These are phyloP conservation scores for Sminthurides aquaticus DNA, from an alignment of 2,888 invertebrate species.

Conservation along the genomic window DNA sequence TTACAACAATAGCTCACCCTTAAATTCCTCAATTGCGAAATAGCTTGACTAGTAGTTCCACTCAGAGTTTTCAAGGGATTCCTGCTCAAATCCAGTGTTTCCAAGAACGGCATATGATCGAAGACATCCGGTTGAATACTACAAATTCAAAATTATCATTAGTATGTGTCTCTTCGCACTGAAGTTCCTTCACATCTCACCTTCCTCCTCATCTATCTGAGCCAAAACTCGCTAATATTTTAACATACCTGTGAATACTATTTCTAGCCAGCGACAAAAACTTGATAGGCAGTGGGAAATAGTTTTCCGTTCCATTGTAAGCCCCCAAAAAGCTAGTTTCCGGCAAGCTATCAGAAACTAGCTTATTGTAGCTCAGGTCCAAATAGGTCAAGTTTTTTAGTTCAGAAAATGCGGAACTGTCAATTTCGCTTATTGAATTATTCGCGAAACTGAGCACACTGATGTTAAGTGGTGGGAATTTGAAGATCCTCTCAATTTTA, in stretches of 20 bases:
- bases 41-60: constrained; percentile 57
- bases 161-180: too few relatives aligned
- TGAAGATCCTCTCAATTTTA: constrained; percentile 16
- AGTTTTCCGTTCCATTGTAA: constrained; percentile 21
- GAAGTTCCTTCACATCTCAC: too few relatives aligned
- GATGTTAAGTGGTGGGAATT: constrained; percentile 26
- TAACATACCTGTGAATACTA: constrained; percentile 33
- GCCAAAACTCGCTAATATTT: not conserved
- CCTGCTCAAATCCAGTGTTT: constrained; percentile 60
- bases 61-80: constrained; percentile 67
- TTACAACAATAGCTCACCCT: constrained; percentile 51
- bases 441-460: constrained; percentile 21
- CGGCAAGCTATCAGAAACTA: constrained; percentile 21
- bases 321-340: constrained; percentile 32
- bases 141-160: constrained; percentile 10
- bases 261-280: constrained; percentile 35
- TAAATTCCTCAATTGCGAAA: constrained; percentile 57
- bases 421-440: constrained; percentile 32
- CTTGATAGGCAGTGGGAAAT: constrained; percentile 30
- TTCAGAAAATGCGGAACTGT: constrained; percentile 31
- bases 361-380: constrained; percentile 35
- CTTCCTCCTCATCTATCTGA: not conserved
- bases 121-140: constrained; percentile 58
- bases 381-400: constrained; percentile 23
- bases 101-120: constrained; percentile 62